Percentiles rank a stretch among this genome's conserved stretches.
Evolutionary conservation across 2,797 vertebrate species (phyloP).

Genomic region (Enteromius unitaeniatus): DNA sequence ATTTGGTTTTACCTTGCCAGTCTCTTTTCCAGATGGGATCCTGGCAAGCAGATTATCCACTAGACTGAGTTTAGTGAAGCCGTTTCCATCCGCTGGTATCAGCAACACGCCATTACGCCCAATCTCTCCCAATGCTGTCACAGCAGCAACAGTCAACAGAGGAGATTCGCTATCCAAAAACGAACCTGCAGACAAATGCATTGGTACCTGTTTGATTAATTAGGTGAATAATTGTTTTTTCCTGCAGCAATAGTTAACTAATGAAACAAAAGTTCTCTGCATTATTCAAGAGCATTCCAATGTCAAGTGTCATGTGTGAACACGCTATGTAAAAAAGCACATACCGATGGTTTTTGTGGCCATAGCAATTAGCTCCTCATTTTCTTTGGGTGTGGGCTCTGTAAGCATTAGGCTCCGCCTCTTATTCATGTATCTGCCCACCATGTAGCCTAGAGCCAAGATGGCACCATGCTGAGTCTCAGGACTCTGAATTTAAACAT

Average conservation of each 20-base stretch:
- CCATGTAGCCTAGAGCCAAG: constrained; percentile 93
- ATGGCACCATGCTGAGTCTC: constrained; percentile 96
- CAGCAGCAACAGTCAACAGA: constrained; percentile 88
- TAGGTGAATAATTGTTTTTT: background rate
- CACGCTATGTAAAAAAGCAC: background rate
- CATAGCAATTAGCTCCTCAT: constrained; percentile 86
- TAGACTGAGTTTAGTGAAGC: constrained; percentile 89
- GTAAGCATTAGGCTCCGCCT: constrained; percentile 72
- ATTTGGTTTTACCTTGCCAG: constrained; percentile 82
- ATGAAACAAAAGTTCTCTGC: background rate
- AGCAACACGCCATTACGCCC: constrained; percentile 89
- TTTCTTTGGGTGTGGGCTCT: constrained; percentile 78
- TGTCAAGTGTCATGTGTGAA: background rate
- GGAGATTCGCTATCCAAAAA: constrained; percentile 90
- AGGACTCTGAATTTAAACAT: constrained; percentile 80
- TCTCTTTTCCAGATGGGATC: constrained; percentile 96
- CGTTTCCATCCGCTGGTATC: constrained; percentile 86
- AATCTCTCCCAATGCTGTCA: constrained; percentile 94
- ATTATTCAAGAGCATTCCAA: background rate
- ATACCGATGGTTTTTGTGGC: constrained; percentile 93
- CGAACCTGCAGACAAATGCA: constrained; percentile 76
- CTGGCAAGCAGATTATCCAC: constrained; percentile 90
- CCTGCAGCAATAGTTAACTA: background rate
- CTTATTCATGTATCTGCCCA: constrained; percentile 91
- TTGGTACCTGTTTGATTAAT: background rate